These are phyloP conservation scores for Allophyes oxyacanthae DNA, from an alignment of 2,888 invertebrate species.

Conservation along the genomic window DNA sequence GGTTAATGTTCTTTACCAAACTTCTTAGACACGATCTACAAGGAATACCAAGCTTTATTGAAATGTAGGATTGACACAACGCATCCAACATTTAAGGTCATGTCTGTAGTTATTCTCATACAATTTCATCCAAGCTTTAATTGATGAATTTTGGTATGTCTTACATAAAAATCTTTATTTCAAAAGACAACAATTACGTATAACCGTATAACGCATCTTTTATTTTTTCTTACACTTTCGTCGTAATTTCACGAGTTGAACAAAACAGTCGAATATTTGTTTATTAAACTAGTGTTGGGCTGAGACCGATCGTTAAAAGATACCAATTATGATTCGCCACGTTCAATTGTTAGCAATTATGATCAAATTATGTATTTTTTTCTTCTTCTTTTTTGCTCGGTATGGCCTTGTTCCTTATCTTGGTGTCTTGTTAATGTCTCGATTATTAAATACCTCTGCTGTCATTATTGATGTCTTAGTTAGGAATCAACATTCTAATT, in stretches of 20 bases:
- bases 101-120: too few relatives aligned
- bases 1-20: too few relatives aligned
- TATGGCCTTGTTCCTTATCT: conserved; percentile 22
- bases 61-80: too few relatives aligned
- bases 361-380: conserved; percentile 31
- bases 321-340: conserved; percentile 43
- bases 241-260: conserved; percentile 27
- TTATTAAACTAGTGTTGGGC: conserved; percentile 11
- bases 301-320: conserved; percentile 37
- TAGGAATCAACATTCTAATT: not conserved
- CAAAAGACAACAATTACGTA: conserved; percentile 18
- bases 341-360: conserved; percentile 41
- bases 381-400: conserved; percentile 26
- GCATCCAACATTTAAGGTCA: too few relatives aligned
- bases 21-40: too few relatives aligned
- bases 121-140: too few relatives aligned
- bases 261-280: conserved; percentile 25
- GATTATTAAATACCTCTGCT: conserved; percentile 12
- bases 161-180: too few relatives aligned
- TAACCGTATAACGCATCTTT: not conserved
- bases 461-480: conserved; percentile 9
- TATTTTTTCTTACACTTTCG: conserved; percentile 21
- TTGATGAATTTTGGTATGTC: too few relatives aligned
- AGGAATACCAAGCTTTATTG: too few relatives aligned
- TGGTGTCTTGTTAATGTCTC: conserved; percentile 15